Base-by-base conservation (phyloP, 1,140 invertebrate species). In the Drosophila setifemur region DNA sequence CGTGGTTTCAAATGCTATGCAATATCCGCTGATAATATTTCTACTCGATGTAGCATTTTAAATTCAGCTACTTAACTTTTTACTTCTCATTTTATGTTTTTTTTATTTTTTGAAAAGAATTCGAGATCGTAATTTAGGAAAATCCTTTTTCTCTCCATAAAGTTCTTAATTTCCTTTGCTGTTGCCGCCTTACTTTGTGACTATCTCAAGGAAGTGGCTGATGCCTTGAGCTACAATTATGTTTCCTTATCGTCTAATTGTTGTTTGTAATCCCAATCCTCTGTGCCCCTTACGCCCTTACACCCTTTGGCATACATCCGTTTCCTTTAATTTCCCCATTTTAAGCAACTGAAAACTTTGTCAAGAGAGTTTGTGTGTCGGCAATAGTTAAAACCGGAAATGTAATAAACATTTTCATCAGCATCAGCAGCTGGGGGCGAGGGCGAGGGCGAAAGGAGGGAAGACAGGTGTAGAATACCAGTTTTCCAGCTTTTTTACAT, bases 251-350 rank as follows among this genome's bases (percentile, higher is more conserved):
- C 55, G 40, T 64, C 60, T 64, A 64, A 64, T 64, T 64, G 60
- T 61, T 61, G 54, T 45, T 61, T 64, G 40, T 37, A 35, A 45
- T 37, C 21, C 48, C 3, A 33, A n/a, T 11, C n/a, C 29, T n/a
- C 4, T 5, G 14, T n/a, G 29, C n/a, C 5, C 29, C 39, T 8
- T n/a, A n/a, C n/a, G n/a, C 44, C 5, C 23, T 19, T 6, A 33
- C 43, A 58, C 52, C 57, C 57, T 58, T 61, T 49, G 52, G 26
- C 57, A 43, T 57, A 61, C 57, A 61, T 61, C 52, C 57, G 57
- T 61, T 61, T 61, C 52, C 57, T 58, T 61, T 61, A 58, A 61
- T 61, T 61, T 58, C 52, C 57, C 19, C n/a, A n/a, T 26, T 60
- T 61, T 58, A 8, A 37, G 52, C 26, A 21, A 43, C 12, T 29